A percentile compares a stretch with the other conserved stretches of the same genome.
These are phyloP conservation scores for Cyaniris semiargus DNA, from an alignment of 2,888 invertebrate genomes.

Conservation along the genomic window DNA sequence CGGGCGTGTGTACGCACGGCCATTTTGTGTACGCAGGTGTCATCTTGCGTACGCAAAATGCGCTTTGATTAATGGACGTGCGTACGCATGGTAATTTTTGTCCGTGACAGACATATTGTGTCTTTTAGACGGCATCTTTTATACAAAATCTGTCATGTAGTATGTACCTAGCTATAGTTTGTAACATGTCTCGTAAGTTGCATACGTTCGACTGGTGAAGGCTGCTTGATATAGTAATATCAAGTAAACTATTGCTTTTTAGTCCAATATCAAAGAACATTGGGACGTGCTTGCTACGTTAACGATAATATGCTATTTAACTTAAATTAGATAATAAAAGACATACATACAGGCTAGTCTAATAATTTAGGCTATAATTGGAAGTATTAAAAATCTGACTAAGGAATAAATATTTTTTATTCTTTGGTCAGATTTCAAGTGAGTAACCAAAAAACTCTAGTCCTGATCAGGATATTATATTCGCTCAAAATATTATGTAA, in stretches of 20 bases:
- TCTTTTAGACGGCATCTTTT: no score
- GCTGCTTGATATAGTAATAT: neutral
- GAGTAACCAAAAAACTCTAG: neutral
- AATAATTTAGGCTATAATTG: neutral
- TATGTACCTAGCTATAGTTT: no score
- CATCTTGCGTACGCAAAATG: neutral
- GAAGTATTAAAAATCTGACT: neutral
- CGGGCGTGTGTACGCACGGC: neutral
- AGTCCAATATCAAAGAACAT: no score
- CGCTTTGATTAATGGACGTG: no score
- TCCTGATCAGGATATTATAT: slow-evolving; percentile 14
- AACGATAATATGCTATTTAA: neutral
- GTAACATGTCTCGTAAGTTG: no score
- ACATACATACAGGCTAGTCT: neutral
- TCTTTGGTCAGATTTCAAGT: neutral
- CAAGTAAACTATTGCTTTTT: no score
- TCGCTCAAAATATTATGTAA: neutral
- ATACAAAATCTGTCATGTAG: no score
- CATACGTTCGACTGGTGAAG: neutral
- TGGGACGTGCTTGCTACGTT: neutral
- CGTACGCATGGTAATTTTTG: neutral
- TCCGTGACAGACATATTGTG: neutral
- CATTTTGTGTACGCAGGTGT: neutral
- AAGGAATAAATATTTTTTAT: neutral
- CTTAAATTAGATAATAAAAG: neutral